phyloP scores from a whole-genome alignment of 2,797 vertebrate genomes.

The Paguma larvata region DNA sequence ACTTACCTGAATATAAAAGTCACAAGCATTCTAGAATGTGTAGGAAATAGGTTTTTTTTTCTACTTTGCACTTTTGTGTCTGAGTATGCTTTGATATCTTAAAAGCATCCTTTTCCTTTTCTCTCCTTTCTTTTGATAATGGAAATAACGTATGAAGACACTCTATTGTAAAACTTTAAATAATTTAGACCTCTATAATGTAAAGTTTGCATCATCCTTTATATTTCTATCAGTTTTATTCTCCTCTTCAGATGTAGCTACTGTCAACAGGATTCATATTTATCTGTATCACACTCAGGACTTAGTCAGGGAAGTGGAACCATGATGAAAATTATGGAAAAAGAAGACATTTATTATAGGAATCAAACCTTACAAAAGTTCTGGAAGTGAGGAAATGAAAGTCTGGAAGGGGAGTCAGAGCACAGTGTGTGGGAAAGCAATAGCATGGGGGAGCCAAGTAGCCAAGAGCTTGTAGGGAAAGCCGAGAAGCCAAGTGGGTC shows the following conservation, averaged over 20 bases:
- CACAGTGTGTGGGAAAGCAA: not conserved
- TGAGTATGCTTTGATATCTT: not conserved
- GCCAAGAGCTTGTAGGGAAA: not conserved
- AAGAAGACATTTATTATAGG: not conserved
- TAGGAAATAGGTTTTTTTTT: constrained; percentile 8
- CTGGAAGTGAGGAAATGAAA: not conserved
- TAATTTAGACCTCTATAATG: not conserved
- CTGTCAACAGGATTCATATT: not conserved
- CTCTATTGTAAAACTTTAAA: not conserved
- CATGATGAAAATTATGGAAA: not conserved
- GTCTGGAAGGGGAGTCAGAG: not conserved
- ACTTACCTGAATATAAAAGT: not conserved
- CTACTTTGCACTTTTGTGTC: not conserved
- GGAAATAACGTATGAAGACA: not conserved
- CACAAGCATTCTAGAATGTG: not conserved
- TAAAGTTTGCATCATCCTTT: not conserved
- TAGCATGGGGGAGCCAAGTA: accelerated
- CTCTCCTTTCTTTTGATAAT: not conserved
- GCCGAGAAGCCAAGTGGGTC: not conserved
- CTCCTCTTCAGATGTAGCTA: not conserved
- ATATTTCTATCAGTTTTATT: not conserved
- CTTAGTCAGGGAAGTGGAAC: not conserved
- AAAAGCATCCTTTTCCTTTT: not conserved
- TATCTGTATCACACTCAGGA: not conserved
- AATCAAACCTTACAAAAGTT: not conserved